Conservation (phyloP, 2,797 vertebrate genomes). For the Halcyon leucocephala region DNA sequence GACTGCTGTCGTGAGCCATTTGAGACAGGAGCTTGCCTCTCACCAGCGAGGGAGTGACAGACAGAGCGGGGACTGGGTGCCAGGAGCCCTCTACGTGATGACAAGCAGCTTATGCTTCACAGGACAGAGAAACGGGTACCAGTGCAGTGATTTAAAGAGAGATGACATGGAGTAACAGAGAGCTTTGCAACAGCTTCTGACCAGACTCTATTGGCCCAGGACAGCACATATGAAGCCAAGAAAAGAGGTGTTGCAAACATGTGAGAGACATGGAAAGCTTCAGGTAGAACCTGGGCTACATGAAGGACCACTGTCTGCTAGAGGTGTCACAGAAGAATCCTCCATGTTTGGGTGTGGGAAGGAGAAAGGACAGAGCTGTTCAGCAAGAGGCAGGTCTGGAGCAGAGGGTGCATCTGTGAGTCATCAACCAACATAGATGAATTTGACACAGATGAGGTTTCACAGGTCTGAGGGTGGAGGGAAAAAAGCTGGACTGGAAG, state of each 20-base stretch:
- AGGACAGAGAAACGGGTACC: not conserved
- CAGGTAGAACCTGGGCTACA: not conserved
- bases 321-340: not conserved
- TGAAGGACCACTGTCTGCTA: not conserved
- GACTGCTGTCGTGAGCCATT: not conserved
- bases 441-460: not conserved
- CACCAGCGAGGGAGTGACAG: not conserved
- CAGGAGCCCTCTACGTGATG: not conserved
- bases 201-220: not conserved
- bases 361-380: not conserved
- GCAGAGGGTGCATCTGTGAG: not conserved
- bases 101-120: not conserved
- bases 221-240: not conserved
- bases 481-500: not conserved
- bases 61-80: not conserved
- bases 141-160: not conserved
- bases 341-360: not conserved
- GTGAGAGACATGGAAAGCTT: not conserved
- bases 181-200: not conserved
- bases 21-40: not conserved
- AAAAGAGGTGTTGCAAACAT: not conserved
- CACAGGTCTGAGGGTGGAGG: not conserved
- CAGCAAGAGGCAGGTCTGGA: not conserved
- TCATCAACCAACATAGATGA: not conserved
- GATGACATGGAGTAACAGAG: not conserved